Evolutionary conservation across 1,140 invertebrate species (phyloP), one percentile per base, ranked within the genome.

Genomic region (Drosophila parvula): DNA sequence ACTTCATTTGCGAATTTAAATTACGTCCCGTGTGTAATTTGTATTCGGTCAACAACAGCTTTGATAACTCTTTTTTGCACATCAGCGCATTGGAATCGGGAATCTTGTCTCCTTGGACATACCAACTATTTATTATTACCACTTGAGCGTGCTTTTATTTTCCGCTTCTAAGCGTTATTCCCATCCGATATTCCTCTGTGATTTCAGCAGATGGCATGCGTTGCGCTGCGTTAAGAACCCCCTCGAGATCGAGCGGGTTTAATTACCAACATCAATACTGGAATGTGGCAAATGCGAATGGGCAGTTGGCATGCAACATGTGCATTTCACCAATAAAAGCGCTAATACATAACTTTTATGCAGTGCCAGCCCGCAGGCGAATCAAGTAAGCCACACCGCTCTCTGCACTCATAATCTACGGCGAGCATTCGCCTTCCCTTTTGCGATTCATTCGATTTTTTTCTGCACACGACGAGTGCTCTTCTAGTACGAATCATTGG

Each of bases 291-390:
- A 44, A 61, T 60, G 40, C 57, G 65, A 53, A 86, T 75, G 83
- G 58, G 75, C 75, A 56, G 43, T 74, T 81, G 79, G 68, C 83
- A 86, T 86, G 83, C 83, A 68, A 86, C 63, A 74, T 70, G 64
- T 59, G 60, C 84, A 86, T 86, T 86, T 86, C 63, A 65, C 79
- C 71, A 88, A 88, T 88, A 82, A 86, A 79, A 69, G 76, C 82
- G 82, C 73, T 86, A 86, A 86, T 88, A 69, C 81, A 75, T 75
- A 74, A 74, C 70, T 74, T 74, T 74, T 75, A 53, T 55, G 43
- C 60, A 75, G 48, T 56, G 48, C 22, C 60, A 64, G 74, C 74
- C 73, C 74, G 53, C 55, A 41, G 74, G 62, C 73, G 40, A 65
- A 59, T 55, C 38, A 40, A 53, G 51, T 36, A n/a, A 14, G 10